Conservation (phyloP, 2,888 invertebrate genomes). For the Mellilla xanthometata region DNA sequence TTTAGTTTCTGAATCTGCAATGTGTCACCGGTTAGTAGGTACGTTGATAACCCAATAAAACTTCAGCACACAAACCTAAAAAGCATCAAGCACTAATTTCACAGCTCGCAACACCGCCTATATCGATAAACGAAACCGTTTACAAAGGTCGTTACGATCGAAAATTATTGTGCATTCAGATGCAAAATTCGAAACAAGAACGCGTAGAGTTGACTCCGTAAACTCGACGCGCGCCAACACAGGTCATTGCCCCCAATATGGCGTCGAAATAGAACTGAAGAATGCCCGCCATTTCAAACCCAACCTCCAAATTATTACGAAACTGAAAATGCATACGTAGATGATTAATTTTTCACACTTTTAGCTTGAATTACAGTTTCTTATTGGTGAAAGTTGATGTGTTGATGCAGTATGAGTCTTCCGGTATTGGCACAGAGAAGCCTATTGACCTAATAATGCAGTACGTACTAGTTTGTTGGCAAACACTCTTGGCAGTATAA, state of each 20-base stretch:
- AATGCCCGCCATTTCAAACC: conserved; percentile 74
- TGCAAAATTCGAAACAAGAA: conserved; percentile 48
- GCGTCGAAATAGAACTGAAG: conserved; percentile 78
- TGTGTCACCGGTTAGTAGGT: too few species aligned
- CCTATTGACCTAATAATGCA: conserved; percentile 7
- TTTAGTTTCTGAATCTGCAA: too few species aligned
- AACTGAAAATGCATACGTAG: conserved; percentile 35
- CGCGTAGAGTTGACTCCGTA: conserved; percentile 45
- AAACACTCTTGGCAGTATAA: too few species aligned
- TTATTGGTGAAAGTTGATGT: conserved; percentile 28
- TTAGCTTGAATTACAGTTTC: conserved; percentile 12
- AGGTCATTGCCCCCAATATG: conserved; percentile 72
- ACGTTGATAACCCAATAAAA: too few species aligned
- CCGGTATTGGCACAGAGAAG: conserved; percentile 7
- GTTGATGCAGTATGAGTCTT: conserved; percentile 7
- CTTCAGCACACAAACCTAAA: background rate
- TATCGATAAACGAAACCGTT: conserved; percentile 25
- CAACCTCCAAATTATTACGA: conserved; percentile 71
- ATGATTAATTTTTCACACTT: conserved; percentile 28
- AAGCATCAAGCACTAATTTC: background rate
- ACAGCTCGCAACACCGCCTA: conserved; percentile 3
- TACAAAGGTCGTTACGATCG: conserved; percentile 31
- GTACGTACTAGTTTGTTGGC: too few species aligned
- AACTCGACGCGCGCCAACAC: conserved; percentile 55
- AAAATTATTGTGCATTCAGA: conserved; percentile 39